Conservation (phyloP, 2,113 vertebrate species). For the Platichthys flesus region DNA sequence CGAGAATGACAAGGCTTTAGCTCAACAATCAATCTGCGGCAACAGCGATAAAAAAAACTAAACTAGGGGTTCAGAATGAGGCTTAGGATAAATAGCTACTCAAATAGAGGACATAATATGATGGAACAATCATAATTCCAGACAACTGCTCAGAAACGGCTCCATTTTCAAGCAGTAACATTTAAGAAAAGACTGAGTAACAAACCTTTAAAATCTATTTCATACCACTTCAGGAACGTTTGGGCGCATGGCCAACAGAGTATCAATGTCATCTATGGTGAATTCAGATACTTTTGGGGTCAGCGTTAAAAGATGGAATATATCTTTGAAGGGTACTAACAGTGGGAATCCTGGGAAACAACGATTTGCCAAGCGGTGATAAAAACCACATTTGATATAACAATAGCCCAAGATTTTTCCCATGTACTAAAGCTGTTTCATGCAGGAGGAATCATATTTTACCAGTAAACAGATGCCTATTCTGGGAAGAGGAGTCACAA, state of each 20-base stretch:
- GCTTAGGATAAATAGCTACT: constrained; percentile 18
- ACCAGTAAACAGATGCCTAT: constrained; percentile 57
- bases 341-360: constrained; percentile 38
- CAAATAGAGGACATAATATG: constrained; percentile 9
- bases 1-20: constrained; percentile 47
- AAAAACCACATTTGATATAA: constrained; percentile 60
- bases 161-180: neutral
- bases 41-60: constrained; percentile 24
- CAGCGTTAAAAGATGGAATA: constrained; percentile 21
- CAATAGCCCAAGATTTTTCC: constrained; percentile 49
- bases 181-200: neutral
- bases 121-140: constrained; percentile 2
- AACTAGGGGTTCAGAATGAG: constrained; percentile 23
- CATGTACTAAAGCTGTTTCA: constrained; percentile 54
- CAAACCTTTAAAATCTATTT: constrained; percentile 20
- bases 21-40: constrained; percentile 45
- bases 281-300: constrained; percentile 25
- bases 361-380: constrained; percentile 34
- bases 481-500: constrained; percentile 58
- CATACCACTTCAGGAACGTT: neutral
- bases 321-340: constrained; percentile 38
- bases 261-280: constrained; percentile 15
- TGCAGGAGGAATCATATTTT: constrained; percentile 50
- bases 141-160: constrained; percentile 11
- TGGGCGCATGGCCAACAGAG: no score